Evolutionary conservation across 2,113 vertebrate species (phyloP), one percentile per base, ranked within the genome.

Genomic region (Oryzias woworae): DNA sequence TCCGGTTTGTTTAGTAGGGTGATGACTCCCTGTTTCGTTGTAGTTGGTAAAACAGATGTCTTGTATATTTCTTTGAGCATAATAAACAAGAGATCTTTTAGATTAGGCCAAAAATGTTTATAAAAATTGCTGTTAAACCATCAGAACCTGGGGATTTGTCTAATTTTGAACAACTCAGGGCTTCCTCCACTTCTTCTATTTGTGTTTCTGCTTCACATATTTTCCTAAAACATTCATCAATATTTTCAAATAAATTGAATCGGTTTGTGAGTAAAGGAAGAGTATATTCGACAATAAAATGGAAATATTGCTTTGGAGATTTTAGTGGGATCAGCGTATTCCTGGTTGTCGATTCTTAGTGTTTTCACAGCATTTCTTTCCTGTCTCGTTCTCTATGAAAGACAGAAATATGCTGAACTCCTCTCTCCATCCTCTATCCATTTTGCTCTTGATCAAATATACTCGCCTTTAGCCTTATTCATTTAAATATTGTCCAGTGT

Each of bases 341-440:
- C 17, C 12, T 58, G 20, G 5, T 24, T 6, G 23, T 62, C 1
- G 0, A 51, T 62, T 17, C 12, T 0, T 7, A 52, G 6, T 4
- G 18, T 5, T 7, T 5, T 55, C 13, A 56, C 24, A 0, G n/a
- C 5, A 18, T 56, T 48, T 36, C 8, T 14, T 17, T 56, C 44
- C 41, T 49, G 14, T 15, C 44, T 46, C 14, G 0, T 22, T 26
- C 57, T 58, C 18, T 58, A 47, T 18, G 43, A 16, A 17, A 23
- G 44, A 45, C 50, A 53, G 6, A 63, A 63, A 16, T 46, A 63
- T 15, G 49, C 22, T 8, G 42, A 15, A 18, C 50, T 42, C 47
- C 47, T 7, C 26, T 28, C 26, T 28, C 26, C 26, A 28, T 24
- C 28, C 4, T 62, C 47, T 3, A 46, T 20, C 60, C 41, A 62